phyloP scores from a whole-genome alignment of 2,113 vertebrate genomes.

The Clarias macrocephalus region DNA sequence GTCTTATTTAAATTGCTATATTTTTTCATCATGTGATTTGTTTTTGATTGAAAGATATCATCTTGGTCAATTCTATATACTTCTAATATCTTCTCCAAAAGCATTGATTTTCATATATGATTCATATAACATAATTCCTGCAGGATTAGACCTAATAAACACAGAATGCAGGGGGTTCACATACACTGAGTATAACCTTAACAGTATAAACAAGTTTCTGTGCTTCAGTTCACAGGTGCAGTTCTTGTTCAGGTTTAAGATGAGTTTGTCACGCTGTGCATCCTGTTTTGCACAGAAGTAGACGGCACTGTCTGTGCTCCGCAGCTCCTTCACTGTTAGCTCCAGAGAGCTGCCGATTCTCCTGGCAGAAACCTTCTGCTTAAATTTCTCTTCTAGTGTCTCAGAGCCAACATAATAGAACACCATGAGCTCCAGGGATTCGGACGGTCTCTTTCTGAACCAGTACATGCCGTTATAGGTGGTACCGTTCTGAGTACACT shows the following conservation, averaged over 20 bases:
- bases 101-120: no score
- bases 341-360: conserved; percentile 17
- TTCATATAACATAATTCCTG: no score
- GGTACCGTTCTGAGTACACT: conserved; percentile 48
- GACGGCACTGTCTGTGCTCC: conserved; percentile 44
- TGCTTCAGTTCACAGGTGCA: neutral
- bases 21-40: neutral
- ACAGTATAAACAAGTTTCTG: neutral
- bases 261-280: conserved; percentile 36
- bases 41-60: neutral
- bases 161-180: neutral
- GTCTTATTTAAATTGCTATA: neutral
- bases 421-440: conserved; percentile 30
- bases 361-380: conserved; percentile 22
- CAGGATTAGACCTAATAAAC: neutral
- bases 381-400: conserved; percentile 22
- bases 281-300: conserved; percentile 58
- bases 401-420: conserved; percentile 11
- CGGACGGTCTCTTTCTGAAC: conserved; percentile 46
- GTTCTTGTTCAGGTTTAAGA: conserved; percentile 43
- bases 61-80: neutral
- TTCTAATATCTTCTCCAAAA: neutral
- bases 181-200: neutral
- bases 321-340: neutral
- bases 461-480: conserved; percentile 54